These are phyloP conservation scores for Penaeus indicus DNA, from an alignment of 1,140 invertebrate species.

Conservation along the genomic window DNA sequence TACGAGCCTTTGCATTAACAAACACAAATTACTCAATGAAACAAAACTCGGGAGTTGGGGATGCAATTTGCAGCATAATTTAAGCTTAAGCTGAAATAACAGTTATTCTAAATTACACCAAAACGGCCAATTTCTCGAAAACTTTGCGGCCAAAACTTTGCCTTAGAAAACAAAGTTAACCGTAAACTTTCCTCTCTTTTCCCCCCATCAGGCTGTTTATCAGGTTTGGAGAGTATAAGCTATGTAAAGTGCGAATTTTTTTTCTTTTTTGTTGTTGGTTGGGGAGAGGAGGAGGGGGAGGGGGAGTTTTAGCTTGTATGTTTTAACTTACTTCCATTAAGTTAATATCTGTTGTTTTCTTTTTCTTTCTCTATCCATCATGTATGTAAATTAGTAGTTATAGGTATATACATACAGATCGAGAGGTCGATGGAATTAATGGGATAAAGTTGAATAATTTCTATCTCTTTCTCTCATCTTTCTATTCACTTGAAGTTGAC, in stretches of 20 bases:
- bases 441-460: no score
- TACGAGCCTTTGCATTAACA: no score
- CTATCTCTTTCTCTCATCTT: not conserved
- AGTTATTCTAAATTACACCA: conserved; percentile 22
- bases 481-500: not conserved
- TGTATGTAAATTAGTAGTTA: no score
- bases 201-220: not conserved
- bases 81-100: not conserved
- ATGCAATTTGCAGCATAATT: no score
- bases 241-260: not conserved
- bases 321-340: not conserved
- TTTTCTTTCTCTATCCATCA: no score
- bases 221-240: not conserved
- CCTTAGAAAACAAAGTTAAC: conserved; percentile 14
- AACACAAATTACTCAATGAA: no score
- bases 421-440: no score
- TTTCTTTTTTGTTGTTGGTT: no score
- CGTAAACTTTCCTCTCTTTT: conserved; percentile 13
- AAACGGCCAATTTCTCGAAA: conserved; percentile 22
- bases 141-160: conserved; percentile 19
- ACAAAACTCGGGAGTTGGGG: no score
- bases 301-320: not conserved
- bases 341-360: no score
- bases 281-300: not conserved
- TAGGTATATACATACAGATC: no score